Percentiles rank a stretch among this genome's conserved stretches.
These are phyloP conservation scores for Anarsia innoxiella DNA, from an alignment of 2,888 invertebrate species.

Conservation along the genomic window DNA sequence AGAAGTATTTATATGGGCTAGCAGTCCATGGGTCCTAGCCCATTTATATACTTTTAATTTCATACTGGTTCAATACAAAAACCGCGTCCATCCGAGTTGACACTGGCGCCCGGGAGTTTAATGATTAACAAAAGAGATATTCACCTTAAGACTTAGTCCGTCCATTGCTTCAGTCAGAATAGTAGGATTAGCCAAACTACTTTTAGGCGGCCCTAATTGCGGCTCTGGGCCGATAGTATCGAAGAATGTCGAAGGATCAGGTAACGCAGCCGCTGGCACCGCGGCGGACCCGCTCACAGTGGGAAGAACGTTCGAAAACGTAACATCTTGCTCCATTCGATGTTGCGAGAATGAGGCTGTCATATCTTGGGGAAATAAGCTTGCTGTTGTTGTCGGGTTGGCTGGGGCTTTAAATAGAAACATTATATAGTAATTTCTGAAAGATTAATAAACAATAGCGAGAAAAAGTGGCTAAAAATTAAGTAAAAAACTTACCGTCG, in stretches of 20 bases:
- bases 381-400: constrained; percentile 32
- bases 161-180: constrained; percentile 54
- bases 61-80: too few species aligned
- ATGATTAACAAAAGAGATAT: too few species aligned
- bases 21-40: too few species aligned
- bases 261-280: constrained; percentile 53
- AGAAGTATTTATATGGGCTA: too few species aligned
- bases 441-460: too few species aligned
- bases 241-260: constrained; percentile 69
- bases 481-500: constrained; percentile 36
- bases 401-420: too few species aligned
- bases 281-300: constrained; percentile 51
- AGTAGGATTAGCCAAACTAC: constrained; percentile 33
- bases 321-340: constrained; percentile 41
- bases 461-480: not conserved
- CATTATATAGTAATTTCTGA: too few species aligned
- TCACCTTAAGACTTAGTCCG: constrained; percentile 56
- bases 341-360: constrained; percentile 44
- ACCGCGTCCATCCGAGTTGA: too few species aligned
- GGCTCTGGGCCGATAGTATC: constrained; percentile 65
- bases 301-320: constrained; percentile 47
- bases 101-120: too few species aligned
- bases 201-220: constrained; percentile 40
- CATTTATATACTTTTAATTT: too few species aligned
- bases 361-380: constrained; percentile 41